Evolutionary conservation across 1,140 invertebrate genomes (phyloP).

Genomic region (Oryctes rhinoceros): DNA sequence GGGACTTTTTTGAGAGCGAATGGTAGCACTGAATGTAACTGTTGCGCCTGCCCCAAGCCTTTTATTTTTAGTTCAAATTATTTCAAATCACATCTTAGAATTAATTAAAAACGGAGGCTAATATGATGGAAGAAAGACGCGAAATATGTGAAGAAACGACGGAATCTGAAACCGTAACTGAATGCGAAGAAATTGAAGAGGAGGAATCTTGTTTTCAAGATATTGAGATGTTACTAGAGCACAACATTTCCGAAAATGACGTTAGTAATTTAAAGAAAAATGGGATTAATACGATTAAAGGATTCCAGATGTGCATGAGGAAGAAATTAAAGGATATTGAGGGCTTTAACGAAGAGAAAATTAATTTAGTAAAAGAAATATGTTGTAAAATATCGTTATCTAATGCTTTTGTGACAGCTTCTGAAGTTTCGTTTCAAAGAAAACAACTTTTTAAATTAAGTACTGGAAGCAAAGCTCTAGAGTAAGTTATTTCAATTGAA

Average conservation of each 20-base stretch:
- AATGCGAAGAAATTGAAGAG: slow-evolving; percentile 58
- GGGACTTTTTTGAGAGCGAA: background rate
- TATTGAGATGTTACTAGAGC: slow-evolving; percentile 66
- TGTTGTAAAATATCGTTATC: slow-evolving; percentile 66
- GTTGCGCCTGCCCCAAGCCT: slow-evolving; percentile 10
- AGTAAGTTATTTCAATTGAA: slow-evolving; percentile 64
- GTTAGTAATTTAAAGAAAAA: slow-evolving; percentile 80
- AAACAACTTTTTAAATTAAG: slow-evolving; percentile 77
- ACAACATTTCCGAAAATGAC: slow-evolving; percentile 68
- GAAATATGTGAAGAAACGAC: background rate
- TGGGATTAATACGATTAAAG: slow-evolving; percentile 84
- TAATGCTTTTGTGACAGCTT: slow-evolving; percentile 76
- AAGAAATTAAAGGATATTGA: slow-evolving; percentile 78
- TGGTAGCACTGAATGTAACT: slow-evolving; percentile 11
- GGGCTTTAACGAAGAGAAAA: slow-evolving; percentile 82
- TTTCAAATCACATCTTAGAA: background rate
- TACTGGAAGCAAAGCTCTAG: slow-evolving; percentile 77
- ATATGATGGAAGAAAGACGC: background rate
- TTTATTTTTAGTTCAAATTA: slow-evolving; percentile 17
- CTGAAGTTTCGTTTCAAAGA: slow-evolving; percentile 76
- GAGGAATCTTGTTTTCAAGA: slow-evolving; percentile 66
- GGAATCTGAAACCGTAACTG: slow-evolving; percentile 26
- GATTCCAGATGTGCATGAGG: slow-evolving; percentile 81
- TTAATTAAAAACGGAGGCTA: background rate
- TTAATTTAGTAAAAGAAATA: slow-evolving; percentile 86